Base-by-base conservation (phyloP, 2,113 vertebrate genomes). In the Myiagra hebetior region DNA sequence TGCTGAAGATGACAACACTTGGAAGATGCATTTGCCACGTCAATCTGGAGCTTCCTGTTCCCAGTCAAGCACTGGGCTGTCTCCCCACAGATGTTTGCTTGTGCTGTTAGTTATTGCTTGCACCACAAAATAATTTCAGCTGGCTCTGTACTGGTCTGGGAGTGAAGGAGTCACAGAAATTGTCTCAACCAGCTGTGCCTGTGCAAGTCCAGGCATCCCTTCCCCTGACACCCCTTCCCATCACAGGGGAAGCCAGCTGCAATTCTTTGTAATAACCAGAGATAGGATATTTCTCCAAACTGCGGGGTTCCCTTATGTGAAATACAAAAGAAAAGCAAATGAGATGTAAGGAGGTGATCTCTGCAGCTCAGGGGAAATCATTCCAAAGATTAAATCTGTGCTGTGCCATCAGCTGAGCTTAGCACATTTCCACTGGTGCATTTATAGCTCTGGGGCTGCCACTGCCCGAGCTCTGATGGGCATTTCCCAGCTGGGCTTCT, bases 401-500 rank as follows among this genome's bases (percentile, higher is more conserved):
- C 64, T 87, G 35, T 64, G 56, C 47, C 35, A 70, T 31, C 93
- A 84, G 86, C 91, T 89, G 91, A 91, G 80, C 24, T 89, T n/a
- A 55, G 83, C 83, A 63, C 42, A 59, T 49, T 73, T 55, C 33
- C 31, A 21, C 55, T 50, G 76, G 76, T 0, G 9, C 69, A 47
- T 78, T 91, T 79, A 41, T 7, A 59, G 39, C 64, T 63, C 50
- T 0, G 1, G 13, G 19, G 47, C 52, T 55, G 55, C 86, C 75
- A 27, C n/a, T 15, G 37, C 46, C 47, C 0, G 0, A 27, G 78
- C 2, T 7, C 7, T 11, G 12, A 24, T 7, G 20, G 42, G 47
- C 15, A 0, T 49, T 81, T 55, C 84, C 73, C 65, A 30, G 26
- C 53, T 9, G 22, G 24, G 46, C 37, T 82, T 7, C 56, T 11